Evolutionary conservation across 2,113 vertebrate species (phyloP).

Genomic region (Suricata suricatta): DNA sequence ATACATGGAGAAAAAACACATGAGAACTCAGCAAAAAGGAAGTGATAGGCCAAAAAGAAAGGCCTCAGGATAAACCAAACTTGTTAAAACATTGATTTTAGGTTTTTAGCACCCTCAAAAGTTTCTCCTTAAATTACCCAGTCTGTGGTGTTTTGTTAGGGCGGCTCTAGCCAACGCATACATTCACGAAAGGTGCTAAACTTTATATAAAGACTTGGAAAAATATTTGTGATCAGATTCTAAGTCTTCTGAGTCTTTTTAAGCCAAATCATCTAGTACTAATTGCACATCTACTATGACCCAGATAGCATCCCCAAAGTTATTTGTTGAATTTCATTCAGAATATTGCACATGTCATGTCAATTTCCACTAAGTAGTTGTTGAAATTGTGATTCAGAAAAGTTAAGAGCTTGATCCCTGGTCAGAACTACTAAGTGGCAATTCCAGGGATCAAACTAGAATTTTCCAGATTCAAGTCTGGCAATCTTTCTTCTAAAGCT

Average conservation of each 20-base stretch:
- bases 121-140: background rate
- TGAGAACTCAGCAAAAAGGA: background rate
- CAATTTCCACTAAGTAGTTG: background rate
- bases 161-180: background rate
- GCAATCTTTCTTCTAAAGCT: background rate
- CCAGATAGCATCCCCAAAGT: background rate
- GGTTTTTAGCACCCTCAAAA: background rate
- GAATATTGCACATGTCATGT: background rate
- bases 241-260: background rate
- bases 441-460: background rate
- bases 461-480: background rate
- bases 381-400: background rate
- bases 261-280: background rate
- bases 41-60: background rate
- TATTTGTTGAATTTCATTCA: slow-evolving; percentile 14
- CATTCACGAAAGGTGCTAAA: background rate
- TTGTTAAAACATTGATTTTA: background rate
- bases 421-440: background rate
- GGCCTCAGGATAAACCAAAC: background rate
- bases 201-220: background rate
- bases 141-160: background rate
- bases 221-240: background rate
- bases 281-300: background rate
- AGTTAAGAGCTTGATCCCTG: background rate
- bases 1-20: background rate